Evolutionary conservation across 2,113 vertebrate species (phyloP).

Genomic region (Pogonocichla stellata): DNA sequence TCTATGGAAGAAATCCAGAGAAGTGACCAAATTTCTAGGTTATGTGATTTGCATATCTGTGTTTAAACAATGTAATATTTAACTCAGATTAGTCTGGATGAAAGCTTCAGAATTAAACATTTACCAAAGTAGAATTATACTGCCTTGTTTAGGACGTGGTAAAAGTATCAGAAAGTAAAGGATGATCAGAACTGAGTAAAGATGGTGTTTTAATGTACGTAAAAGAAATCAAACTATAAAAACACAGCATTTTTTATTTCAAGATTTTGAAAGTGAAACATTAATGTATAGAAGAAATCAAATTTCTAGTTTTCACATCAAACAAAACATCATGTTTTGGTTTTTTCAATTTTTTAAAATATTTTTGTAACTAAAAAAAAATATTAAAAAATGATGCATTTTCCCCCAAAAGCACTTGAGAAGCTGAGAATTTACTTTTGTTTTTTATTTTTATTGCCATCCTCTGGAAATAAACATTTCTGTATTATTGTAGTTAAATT

Average conservation of each 20-base stretch:
- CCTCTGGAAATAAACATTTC: background rate
- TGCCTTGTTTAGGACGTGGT: background rate
- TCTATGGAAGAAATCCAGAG: background rate
- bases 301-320: background rate
- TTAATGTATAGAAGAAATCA: background rate
- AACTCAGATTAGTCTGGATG: background rate
- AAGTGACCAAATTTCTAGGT: background rate
- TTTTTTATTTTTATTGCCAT: background rate
- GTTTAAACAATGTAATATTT: background rate
- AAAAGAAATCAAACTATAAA: background rate
- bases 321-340: background rate
- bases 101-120: background rate
- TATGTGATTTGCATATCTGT: background rate
- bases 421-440: background rate
- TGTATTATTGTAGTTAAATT: background rate
- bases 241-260: background rate
- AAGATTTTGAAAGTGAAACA: background rate
- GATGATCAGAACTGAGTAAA: background rate
- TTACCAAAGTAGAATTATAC: background rate
- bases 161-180: background rate
- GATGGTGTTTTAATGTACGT: background rate
- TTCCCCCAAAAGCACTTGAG: background rate
- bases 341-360: background rate
- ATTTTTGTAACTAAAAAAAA: background rate
- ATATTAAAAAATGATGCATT: background rate